Conservation (phyloP, 2,113 vertebrate genomes). For the Prinia subflava region DNA sequence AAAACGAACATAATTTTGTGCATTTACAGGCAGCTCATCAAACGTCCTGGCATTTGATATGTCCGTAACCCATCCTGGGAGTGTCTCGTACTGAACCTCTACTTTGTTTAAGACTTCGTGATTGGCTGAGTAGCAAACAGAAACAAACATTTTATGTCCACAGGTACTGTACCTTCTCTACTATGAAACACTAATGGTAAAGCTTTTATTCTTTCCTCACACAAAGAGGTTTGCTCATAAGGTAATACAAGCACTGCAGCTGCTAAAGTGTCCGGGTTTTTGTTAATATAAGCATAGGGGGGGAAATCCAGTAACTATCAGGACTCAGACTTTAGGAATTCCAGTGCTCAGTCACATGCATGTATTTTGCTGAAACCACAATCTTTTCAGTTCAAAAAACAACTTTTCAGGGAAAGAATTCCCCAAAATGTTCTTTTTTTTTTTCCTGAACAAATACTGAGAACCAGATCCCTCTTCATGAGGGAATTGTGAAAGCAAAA, state of each 20-base stretch:
- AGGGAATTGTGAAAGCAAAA: not conserved
- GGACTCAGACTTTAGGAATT: not conserved
- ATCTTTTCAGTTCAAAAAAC: not conserved
- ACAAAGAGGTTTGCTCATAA: not conserved
- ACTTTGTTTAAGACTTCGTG: slow-evolving; percentile 94
- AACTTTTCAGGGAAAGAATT: not conserved
- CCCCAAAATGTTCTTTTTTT: not conserved
- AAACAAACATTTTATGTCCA: not conserved
- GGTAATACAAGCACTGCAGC: not conserved
- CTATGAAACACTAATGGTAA: not conserved
- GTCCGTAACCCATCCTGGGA: slow-evolving; percentile 92
- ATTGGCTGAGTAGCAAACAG: slow-evolving; percentile 81
- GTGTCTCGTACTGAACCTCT: slow-evolving; percentile 91
- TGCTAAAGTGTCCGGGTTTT: not conserved
- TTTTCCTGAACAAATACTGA: not conserved
- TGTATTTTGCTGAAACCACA: not conserved
- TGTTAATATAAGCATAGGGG: not conserved
- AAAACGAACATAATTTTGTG: slow-evolving; percentile 90
- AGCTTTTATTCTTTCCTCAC: not conserved
- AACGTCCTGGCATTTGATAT: slow-evolving; percentile 88
- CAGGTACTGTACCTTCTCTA: not conserved
- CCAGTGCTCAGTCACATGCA: not conserved
- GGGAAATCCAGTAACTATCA: not conserved
- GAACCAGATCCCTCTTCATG: not conserved
- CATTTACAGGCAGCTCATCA: slow-evolving; percentile 90